Conservation (phyloP, 2,888 invertebrate species). For the Celastrina argiolus region DNA sequence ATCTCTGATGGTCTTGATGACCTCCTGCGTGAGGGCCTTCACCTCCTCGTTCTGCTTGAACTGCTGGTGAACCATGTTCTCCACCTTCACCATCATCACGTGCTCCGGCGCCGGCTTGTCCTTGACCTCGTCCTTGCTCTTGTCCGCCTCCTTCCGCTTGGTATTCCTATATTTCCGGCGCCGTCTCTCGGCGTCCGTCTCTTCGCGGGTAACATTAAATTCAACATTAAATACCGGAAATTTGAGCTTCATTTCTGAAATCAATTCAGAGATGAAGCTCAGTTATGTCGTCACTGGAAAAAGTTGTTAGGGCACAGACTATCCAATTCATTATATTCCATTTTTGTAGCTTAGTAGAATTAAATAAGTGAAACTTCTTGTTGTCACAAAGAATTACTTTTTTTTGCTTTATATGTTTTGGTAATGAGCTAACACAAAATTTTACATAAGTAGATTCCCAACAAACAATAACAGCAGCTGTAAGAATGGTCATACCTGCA, state of each 20-base stretch:
- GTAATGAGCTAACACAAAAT: too few relatives aligned
- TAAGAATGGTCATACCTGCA: slow-evolving; percentile 58
- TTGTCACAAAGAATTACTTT: too few relatives aligned
- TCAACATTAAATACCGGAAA: slow-evolving; percentile 90
- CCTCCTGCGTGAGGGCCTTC: slow-evolving; percentile 96
- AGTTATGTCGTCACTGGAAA: slow-evolving; percentile 25
- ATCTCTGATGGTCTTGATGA: slow-evolving; percentile 97
- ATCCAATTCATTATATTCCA: too few relatives aligned
- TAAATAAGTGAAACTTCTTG: too few relatives aligned
- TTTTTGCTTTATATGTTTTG: too few relatives aligned
- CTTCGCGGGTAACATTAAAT: slow-evolving; percentile 89
- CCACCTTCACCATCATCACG: slow-evolving; percentile 95
- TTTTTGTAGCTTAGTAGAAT: too few relatives aligned
- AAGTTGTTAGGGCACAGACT: background rate
- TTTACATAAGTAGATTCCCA: background rate
- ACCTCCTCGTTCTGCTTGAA: slow-evolving; percentile 96
- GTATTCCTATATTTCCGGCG: slow-evolving; percentile 67
- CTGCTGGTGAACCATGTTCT: slow-evolving; percentile 92
- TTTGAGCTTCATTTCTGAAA: slow-evolving; percentile 85
- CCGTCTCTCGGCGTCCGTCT: slow-evolving; percentile 79
- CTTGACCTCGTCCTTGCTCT: slow-evolving; percentile 46
- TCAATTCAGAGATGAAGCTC: slow-evolving; percentile 63
- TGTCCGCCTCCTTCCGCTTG: slow-evolving; percentile 44
- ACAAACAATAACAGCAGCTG: background rate
- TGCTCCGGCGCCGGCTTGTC: slow-evolving; percentile 53